Base-by-base conservation (phyloP, 2,888 invertebrate genomes). In the Tenthredo amoena region DNA sequence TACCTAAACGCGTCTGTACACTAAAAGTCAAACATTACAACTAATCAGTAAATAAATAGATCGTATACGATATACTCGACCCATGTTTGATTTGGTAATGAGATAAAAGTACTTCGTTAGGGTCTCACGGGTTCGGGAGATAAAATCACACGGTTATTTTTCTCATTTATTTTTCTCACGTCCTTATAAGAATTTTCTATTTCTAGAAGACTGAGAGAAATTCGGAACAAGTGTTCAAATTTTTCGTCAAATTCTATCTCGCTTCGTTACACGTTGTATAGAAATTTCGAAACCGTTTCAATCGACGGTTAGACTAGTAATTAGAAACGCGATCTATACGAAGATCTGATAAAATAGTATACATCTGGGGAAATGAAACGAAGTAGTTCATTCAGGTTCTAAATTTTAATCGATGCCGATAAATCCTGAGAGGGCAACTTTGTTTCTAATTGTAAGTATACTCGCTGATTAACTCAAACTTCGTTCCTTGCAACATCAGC, bases 31-130 rank as follows among this genome's bases (percentile, higher is more conserved):
- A 55, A 55, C 55, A 55, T 55, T n/a, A 55, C 55, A 6, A 55
- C 55, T 55, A 55, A 55, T 55, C 55, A 55, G 55, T n/a, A n/a
- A 55, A 7, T n/a, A 55, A 55, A 55, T 55, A 55, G 55, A 55
- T 55, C 55, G 55, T n/a, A n/a, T 55, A 55, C n/a, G 18, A 55
- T 55, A 55, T 55, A 55, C 55, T 55, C 18, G n/a, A 55, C 55
- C n/a, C n/a, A n/a, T 55, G 55, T 55, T 55, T 55, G n/a, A 55
- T 55, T 55, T 55, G 55, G 55, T n/a, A n/a, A 55, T 55, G 55
- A 55, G n/a, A 55, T 55, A 55, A 55, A 55, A 55, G 55, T n/a
- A 55, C 55, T n/a, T 47, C 47, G 12, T 47, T 47, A 47, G 12
- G 15, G 47, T 47, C 15, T 15, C 47, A 47, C 15, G 47, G 15